Conservation (phyloP, 2,888 invertebrate species). For the Lumbricus terrestris region DNA sequence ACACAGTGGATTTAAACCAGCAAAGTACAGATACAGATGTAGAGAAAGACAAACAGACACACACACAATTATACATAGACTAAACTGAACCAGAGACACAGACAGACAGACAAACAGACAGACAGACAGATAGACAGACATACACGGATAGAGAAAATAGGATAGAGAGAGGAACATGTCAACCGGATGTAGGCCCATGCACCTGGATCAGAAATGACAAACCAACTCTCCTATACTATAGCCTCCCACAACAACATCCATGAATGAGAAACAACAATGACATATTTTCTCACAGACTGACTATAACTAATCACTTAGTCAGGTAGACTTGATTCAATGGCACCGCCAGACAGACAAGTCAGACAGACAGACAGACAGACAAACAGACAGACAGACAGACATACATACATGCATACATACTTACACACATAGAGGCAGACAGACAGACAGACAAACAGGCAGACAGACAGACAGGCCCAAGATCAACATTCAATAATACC, state of each 20-base stretch:
- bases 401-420: no score
- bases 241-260: not conserved
- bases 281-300: not conserved
- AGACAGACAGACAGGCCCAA: not conserved
- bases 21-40: no score
- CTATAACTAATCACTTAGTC: not conserved
- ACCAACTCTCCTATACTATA: not conserved
- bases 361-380: no score
- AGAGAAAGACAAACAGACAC: no score
- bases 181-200: no score
- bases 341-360: no score
- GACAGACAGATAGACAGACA: not conserved
- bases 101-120: not conserved
- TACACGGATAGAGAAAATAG: not conserved
- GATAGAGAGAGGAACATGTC: not conserved
- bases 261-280: not conserved
- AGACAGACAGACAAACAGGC: no score
- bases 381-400: no score
- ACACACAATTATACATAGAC: not conserved
- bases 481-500: not conserved
- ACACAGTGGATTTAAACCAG: no score
- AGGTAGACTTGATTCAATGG: no score
- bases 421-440: no score
- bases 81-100: not conserved
- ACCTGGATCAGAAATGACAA: not conserved